Percentiles rank a stretch among this genome's conserved stretches.
Conservation (phyloP, 2,797 vertebrate genomes). For the Argyrosomus regius region DNA sequence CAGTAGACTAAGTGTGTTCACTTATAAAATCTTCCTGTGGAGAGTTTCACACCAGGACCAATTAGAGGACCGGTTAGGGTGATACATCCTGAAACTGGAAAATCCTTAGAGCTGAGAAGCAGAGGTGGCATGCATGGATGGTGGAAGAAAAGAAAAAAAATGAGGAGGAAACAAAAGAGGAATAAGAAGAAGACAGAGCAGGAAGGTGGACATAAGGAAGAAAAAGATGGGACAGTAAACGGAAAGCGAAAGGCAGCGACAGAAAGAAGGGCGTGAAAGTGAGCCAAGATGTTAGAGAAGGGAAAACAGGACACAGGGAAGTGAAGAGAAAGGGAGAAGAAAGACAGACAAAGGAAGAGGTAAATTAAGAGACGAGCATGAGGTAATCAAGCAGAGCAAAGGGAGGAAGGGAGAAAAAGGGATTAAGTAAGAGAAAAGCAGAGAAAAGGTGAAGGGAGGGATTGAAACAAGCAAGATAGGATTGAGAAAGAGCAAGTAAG, state of each 20-base stretch:
- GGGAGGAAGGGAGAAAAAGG: background rate
- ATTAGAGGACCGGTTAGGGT: constrained; percentile 30
- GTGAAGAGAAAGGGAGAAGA: background rate
- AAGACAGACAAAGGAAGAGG: constrained; percentile 5
- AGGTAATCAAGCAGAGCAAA: background rate
- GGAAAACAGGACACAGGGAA: background rate
- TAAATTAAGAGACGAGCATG: background rate
- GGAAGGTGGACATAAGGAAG: background rate
- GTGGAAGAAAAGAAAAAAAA: background rate
- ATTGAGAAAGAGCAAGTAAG: background rate
- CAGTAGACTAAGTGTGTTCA: constrained; percentile 30
- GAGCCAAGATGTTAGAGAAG: background rate
- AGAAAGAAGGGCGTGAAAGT: background rate
- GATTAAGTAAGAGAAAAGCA: no score
- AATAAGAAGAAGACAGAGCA: no score
- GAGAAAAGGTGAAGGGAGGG: background rate
- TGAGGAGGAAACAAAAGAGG: background rate
- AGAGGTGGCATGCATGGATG: background rate
- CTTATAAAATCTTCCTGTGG: constrained; percentile 28
- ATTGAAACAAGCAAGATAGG: background rate
- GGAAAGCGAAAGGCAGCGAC: background rate
- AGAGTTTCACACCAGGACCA: constrained; percentile 43
- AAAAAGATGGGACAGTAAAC: background rate
- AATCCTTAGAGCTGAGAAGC: background rate
- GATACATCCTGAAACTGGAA: constrained; percentile 15